Evolutionary conservation across 1,140 invertebrate genomes (phyloP).

Genomic region (Drosophila paulistorum): DNA sequence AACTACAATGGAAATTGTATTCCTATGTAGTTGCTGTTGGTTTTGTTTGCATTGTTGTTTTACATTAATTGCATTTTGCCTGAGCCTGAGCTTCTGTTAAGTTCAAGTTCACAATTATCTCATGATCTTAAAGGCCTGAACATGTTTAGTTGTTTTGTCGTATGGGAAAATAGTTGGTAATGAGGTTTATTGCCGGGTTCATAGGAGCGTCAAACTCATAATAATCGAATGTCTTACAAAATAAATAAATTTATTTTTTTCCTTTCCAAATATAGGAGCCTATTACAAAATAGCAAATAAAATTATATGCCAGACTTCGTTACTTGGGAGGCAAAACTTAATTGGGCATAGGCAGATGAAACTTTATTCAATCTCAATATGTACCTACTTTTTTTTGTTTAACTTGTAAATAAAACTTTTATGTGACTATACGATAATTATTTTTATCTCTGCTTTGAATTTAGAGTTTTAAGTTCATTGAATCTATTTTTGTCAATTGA

Average conservation of each 20-base stretch:
- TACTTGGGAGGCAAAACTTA: no score
- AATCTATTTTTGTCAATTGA: no score
- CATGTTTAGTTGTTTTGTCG: conserved; percentile 24
- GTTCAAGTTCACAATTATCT: conserved; percentile 66
- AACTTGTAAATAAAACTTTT: no score
- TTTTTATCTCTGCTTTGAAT: no score
- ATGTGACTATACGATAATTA: no score
- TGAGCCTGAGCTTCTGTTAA: conserved; percentile 39
- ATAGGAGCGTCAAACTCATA: conserved; percentile 19
- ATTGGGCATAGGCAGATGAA: no score
- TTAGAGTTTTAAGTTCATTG: no score
- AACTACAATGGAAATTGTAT: conserved; percentile 29
- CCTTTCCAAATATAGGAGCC: no score
- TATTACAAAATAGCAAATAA: no score
- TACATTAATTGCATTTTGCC: conserved; percentile 34
- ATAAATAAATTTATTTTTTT: neutral
- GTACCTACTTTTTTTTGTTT: no score
- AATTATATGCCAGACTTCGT: no score
- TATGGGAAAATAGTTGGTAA: conserved; percentile 16
- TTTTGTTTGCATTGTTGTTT: conserved; percentile 24
- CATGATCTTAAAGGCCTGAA: conserved; percentile 29
- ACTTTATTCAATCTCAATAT: no score
- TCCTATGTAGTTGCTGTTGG: conserved; percentile 7
- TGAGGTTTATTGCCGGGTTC: conserved; percentile 50
- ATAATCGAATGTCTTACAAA: neutral